Base-by-base conservation (phyloP, 2,113 vertebrate species). In the Erythrolamprus reginae region DNA sequence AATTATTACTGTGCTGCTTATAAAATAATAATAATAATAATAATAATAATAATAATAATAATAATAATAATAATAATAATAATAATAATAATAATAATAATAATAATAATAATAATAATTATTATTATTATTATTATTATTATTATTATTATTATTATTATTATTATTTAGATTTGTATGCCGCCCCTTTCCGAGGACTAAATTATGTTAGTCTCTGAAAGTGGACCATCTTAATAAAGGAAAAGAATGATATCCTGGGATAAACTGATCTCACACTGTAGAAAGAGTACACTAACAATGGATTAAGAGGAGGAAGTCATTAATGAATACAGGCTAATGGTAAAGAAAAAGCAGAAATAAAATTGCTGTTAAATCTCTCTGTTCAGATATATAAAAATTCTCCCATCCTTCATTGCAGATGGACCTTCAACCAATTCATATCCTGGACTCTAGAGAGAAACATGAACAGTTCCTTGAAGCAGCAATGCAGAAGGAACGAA, bases 361-460 rank as follows among this genome's bases (percentile, higher is more conserved):
- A 77, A 77, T 15, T 38, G 65, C 5, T 70, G n/a, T 70, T 77
- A 33, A 38, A 17, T 38, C 15, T 38, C 6, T 77, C 65, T 77
- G 21, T 33, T 77, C 6, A 77, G 65, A 38, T 15, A 33, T 19
- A 38, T 38, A 38, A 70, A 33, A 70, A 7, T 6, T 77, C 2
- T 8, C n/a, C n/a, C 15, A 38, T 19, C n/a, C 65, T 77, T 77
- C n/a, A 77, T 5, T 1, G 5, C n/a, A 77, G 15, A 33, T 77
- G 65, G 65, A 77, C 15, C 65, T 77, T 33, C 15, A 77, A 38
- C 5, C 65, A 38, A 19, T 5, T 70, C 13, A 17, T 70, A 2
- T 0, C 13, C 61, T 4, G 5, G 15, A 2, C 0, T 5, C 61
- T 4, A 2, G 15, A 13, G 5, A 33, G n/a, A 33, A 5, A 70